phyloP scores from a whole-genome alignment of 2,113 vertebrate species.

The Nothobranchius kuhntae region DNA sequence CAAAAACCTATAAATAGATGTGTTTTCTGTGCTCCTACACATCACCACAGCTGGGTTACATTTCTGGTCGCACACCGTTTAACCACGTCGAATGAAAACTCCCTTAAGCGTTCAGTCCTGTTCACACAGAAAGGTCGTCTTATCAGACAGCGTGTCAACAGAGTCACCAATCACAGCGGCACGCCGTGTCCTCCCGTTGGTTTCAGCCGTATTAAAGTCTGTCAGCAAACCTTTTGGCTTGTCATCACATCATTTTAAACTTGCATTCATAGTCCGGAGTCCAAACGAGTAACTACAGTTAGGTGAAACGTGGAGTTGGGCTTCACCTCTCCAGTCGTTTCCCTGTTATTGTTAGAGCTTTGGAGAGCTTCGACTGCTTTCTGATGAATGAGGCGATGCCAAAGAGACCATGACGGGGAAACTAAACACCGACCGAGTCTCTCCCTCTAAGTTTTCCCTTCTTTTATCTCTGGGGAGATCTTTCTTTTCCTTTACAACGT shows the following conservation, averaged over 20 bases:
- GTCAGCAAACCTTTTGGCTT: conserved; percentile 34
- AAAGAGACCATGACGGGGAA: conserved; percentile 56
- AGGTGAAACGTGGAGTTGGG: conserved; percentile 52
- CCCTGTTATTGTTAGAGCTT: conserved; percentile 60
- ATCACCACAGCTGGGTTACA: not conserved
- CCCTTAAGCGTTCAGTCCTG: conserved; percentile 2
- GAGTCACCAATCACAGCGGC: conserved; percentile 32
- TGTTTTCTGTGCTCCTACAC: not conserved
- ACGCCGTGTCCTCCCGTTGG: conserved; percentile 20
- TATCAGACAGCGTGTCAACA: conserved; percentile 45
- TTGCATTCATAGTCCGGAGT: conserved; percentile 5
- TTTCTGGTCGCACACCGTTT: not conserved
- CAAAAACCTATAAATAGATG: no score
- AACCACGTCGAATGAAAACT: not conserved
- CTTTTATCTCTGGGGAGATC: conserved; percentile 28
- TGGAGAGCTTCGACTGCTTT: conserved; percentile 28
- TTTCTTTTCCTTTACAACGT: conserved; percentile 19
- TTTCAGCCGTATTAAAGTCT: conserved; percentile 39
- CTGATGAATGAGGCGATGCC: conserved; percentile 67
- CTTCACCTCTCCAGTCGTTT: conserved; percentile 35
- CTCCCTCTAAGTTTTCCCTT: conserved; percentile 30
- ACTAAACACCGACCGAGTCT: conserved; percentile 65
- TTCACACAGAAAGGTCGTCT: conserved; percentile 20
- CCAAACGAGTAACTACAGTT: conserved; percentile 9
- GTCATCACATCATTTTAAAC: conserved; percentile 54